These are phyloP conservation scores for Trichonephila inaurata DNA, from an alignment of 1,140 invertebrate species.

Conservation along the genomic window DNA sequence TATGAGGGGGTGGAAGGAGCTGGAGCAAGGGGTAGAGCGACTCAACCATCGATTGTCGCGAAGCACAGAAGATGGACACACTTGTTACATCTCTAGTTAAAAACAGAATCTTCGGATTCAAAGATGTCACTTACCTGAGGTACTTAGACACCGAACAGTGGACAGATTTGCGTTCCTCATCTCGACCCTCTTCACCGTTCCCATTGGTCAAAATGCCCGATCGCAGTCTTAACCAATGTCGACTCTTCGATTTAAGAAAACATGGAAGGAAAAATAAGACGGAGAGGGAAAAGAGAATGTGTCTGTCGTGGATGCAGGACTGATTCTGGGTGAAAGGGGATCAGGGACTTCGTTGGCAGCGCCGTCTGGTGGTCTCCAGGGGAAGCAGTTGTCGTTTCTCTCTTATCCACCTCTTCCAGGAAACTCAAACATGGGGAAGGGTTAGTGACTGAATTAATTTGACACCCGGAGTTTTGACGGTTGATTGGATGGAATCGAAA, in stretches of 20 bases:
- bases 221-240: background rate
- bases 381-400: background rate
- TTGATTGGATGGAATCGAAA: background rate
- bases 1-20: background rate
- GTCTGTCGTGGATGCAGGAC: slow-evolving; percentile 12
- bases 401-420: background rate
- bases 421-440: background rate
- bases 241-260: background rate
- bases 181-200: background rate
- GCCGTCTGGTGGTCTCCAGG: background rate
- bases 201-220: background rate
- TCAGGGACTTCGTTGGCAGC: slow-evolving; percentile 37
- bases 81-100: background rate
- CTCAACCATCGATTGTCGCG: background rate
- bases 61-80: background rate
- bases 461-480: background rate
- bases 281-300: slow-evolving; percentile 1
- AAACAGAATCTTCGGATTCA: background rate
- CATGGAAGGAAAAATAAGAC: slow-evolving; percentile 5
- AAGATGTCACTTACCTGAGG: background rate
- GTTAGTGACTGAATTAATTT: slow-evolving; percentile 28
- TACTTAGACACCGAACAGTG: background rate
- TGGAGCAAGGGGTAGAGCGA: background rate
- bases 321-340: slow-evolving; percentile 32
- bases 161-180: background rate